Percentiles rank a stretch among this genome's conserved stretches.
Conservation (phyloP, 2,113 vertebrate species). For the Macquaria australasica region DNA sequence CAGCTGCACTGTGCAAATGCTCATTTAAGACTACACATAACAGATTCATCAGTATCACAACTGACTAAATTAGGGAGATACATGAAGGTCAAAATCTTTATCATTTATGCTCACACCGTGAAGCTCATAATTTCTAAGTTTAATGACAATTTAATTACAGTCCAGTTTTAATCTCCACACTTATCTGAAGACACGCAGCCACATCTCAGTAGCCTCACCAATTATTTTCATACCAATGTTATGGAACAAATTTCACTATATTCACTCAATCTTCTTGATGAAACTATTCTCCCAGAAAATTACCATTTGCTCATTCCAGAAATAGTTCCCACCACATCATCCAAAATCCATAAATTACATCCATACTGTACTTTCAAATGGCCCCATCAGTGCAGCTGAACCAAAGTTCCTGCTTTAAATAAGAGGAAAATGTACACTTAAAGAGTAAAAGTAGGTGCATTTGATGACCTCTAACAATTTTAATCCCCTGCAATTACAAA, state of each 20-base stretch:
- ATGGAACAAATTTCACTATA: constrained; percentile 23
- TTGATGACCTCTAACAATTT: constrained; percentile 47
- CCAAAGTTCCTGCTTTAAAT: background rate
- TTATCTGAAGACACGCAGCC: constrained; percentile 32
- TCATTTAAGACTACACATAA: background rate
- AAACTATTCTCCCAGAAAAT: constrained; percentile 53
- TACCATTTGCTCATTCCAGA: constrained; percentile 26
- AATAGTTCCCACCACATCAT: constrained; percentile 19
- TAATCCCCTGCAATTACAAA: constrained; percentile 58
- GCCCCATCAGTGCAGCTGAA: background rate
- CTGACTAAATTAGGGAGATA: background rate
- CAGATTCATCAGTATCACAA: background rate
- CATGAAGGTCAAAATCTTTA: constrained; percentile 25
- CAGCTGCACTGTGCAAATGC: background rate
- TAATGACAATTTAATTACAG: constrained; percentile 39
- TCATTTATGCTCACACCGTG: background rate
- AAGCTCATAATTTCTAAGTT: background rate
- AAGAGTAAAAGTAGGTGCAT: background rate
- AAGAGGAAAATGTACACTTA: background rate
- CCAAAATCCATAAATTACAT: constrained; percentile 15
- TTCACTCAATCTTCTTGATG: constrained; percentile 33
- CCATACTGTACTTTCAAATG: constrained; percentile 9
- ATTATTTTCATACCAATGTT: constrained; percentile 31
- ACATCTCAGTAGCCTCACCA: constrained; percentile 1
- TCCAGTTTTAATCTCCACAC: constrained; percentile 34